phyloP scores from a whole-genome alignment of 2,113 vertebrate genomes.

The Malurus elegans region DNA sequence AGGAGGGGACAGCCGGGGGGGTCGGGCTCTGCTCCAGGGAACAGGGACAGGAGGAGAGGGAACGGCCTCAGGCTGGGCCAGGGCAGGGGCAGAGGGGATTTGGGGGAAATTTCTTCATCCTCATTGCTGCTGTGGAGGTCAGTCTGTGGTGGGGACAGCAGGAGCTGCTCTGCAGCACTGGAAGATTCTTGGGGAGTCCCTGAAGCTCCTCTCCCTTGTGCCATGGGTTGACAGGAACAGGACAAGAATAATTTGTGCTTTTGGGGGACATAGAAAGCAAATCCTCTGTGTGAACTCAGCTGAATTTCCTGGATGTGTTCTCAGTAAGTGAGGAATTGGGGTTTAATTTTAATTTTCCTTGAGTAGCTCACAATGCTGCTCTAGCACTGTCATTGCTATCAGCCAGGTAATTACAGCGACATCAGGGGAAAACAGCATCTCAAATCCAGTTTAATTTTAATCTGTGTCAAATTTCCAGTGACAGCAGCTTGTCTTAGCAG shows the following conservation, averaged over 20 bases:
- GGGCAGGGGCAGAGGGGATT: rapidly evolving
- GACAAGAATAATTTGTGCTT: neutral
- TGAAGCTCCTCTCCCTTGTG: neutral
- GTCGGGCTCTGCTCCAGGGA: neutral
- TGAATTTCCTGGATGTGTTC: neutral
- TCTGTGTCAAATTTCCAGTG: conserved; percentile 1
- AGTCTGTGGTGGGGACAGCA: neutral
- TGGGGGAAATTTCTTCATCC: neutral
- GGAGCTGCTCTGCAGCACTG: neutral
- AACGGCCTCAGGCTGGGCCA: neutral
- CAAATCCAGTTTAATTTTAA: conserved; percentile 16
- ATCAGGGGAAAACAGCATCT: neutral
- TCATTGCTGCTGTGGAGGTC: neutral
- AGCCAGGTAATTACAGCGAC: neutral
- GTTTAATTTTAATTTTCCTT: neutral
- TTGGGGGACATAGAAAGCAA: neutral
- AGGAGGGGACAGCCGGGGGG: neutral
- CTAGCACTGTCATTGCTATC: neutral
- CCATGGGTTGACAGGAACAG: neutral
- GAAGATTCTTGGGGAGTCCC: neutral
- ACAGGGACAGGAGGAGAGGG: neutral
- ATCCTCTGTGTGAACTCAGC: neutral
- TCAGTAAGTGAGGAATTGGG: neutral
- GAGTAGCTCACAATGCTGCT: neutral
- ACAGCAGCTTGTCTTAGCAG: neutral